These are phyloP conservation scores for Spinus pinus DNA, from an alignment of 2,797 vertebrate species.

Conservation along the genomic window DNA sequence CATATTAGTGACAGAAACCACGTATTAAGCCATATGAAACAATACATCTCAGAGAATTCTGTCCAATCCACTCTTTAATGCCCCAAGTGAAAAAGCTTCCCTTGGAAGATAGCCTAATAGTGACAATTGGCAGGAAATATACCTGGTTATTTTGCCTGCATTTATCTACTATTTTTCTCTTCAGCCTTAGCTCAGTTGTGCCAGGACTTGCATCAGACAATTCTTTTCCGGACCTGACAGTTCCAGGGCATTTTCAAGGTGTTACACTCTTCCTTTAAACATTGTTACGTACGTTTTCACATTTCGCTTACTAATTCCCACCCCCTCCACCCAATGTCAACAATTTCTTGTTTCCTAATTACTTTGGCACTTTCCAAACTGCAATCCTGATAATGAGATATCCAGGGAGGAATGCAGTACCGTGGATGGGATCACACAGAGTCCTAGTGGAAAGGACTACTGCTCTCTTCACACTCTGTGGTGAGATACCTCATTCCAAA, in stretches of 20 bases:
- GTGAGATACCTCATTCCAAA: background rate
- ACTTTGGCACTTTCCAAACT: background rate
- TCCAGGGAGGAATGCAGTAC: background rate
- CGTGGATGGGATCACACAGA: background rate
- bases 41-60: background rate
- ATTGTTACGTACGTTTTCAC: background rate
- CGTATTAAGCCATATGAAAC: background rate
- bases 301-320: slow-evolving; percentile 19
- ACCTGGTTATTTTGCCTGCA: slow-evolving; percentile 1
- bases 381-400: background rate
- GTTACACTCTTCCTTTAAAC: slow-evolving; percentile 7
- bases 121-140: slow-evolving; percentile 20
- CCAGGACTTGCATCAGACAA: background rate
- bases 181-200: background rate
- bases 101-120: slow-evolving; percentile 25
- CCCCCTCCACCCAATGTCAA: background rate
- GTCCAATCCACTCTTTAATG: background rate
- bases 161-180: background rate
- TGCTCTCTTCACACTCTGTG: background rate
- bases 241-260: background rate
- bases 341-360: slow-evolving; percentile 9
- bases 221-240: background rate
- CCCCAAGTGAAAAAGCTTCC: slow-evolving; percentile 1
- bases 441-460: background rate
- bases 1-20: slow-evolving; percentile 26